These are phyloP conservation scores for Boleophthalmus pectinirostris DNA, from an alignment of 2,113 vertebrate species.

Conservation along the genomic window DNA sequence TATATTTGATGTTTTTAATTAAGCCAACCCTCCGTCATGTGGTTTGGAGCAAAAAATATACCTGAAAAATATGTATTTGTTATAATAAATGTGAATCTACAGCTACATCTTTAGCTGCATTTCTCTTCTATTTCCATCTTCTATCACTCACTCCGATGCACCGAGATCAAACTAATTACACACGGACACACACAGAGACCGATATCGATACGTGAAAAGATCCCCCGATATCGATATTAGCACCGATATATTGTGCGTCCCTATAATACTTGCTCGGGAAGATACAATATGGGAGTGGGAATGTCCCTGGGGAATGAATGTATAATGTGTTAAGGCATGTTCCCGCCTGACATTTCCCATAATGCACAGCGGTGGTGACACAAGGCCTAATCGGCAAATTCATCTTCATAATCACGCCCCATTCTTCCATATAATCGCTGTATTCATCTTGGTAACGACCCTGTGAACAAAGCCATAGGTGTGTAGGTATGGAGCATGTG, in stretches of 20 bases:
- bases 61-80: too few relatives aligned
- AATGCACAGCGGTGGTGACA: conserved; percentile 56
- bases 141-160: too few relatives aligned
- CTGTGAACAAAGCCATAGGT: conserved; percentile 33
- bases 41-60: too few relatives aligned
- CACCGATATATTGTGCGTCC: neutral
- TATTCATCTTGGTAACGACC: conserved; percentile 72
- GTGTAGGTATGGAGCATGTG: neutral
- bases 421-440: conserved; percentile 69
- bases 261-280: neutral
- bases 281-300: conserved; percentile 24
- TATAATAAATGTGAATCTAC: too few relatives aligned
- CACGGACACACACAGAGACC: too few relatives aligned
- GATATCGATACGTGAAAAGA: too few relatives aligned
- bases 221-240: too few relatives aligned
- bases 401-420: conserved; percentile 73
- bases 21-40: too few relatives aligned
- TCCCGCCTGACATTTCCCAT: conserved; percentile 30
- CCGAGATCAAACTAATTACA: too few relatives aligned
- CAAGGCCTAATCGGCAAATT: conserved; percentile 68
- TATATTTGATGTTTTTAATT: too few relatives aligned
- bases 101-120: too few relatives aligned
- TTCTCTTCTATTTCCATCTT: too few relatives aligned
- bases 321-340: conserved; percentile 51
- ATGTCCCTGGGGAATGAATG: conserved; percentile 35